Base-by-base conservation (phyloP, 2,797 vertebrate genomes). In the Hafferia zeledoni region DNA sequence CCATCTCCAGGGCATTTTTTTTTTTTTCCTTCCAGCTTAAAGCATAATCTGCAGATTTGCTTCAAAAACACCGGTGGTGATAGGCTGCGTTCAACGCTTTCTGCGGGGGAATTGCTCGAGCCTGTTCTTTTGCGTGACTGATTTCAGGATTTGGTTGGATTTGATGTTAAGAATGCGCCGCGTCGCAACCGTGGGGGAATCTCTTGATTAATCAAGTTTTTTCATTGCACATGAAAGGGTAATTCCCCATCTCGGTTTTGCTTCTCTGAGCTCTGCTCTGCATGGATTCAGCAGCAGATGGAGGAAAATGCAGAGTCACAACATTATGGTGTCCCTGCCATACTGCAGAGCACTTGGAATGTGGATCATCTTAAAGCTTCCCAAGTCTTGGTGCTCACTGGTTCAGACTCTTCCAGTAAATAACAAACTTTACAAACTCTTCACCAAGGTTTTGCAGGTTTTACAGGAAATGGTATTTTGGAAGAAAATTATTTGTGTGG, bases 301-400 rank as follows among this genome's bases (percentile, higher is more conserved):
- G 95, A 95, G 33, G 77, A 86, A 96, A 91, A 93, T 52, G 91
- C 96, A 91, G 85, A 91, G 87, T 96, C 96, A 94, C 75, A 96
- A 96, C 94, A 94, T 83, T 71, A 90, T 37, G 61, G 94, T 95
- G 65, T 84, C 77, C 87, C 74, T 65, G 89, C 89, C 76, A 83
- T 1, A 23, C 72, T 93, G 87, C 74, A 65, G 8, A 88, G 57
- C 43, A 35, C 56, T 88, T 83, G 53, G 78, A 87, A 82, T 57
- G 59, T 18, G n/a, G 39, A 72, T 63, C 80, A 49, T 56, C 91
- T 41, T 33, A 31, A 88, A 67, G 80, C 61, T 94, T 78, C 18
- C 3, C 3, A 49, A 68, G 57, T 37, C 84, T 43, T 49, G 46
- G 60, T 75, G 69, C 55, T 90, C 78, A 28, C n/a, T 53, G 56